phyloP scores from a whole-genome alignment of 2,888 invertebrate genomes.

The Linyphia triangularis region DNA sequence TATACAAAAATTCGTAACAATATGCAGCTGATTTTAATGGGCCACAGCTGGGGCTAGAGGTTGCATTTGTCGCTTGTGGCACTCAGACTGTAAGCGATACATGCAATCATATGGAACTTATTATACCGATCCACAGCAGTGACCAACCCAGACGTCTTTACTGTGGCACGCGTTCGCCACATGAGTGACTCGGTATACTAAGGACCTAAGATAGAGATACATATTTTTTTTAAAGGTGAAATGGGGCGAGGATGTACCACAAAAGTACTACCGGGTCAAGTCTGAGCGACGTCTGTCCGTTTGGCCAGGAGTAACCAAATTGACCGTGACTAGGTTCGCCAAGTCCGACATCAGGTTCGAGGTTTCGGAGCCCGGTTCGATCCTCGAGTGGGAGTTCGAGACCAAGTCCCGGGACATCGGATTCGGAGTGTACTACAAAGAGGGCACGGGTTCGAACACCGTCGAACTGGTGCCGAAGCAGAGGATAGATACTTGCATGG shows the following conservation, averaged over 20 bases:
- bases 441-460: not conserved
- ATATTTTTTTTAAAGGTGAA: not conserved
- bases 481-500: conserved; percentile 32
- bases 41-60: too few relatives aligned
- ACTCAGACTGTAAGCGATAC: too few relatives aligned
- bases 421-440: conserved; percentile 18
- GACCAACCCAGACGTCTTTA: not conserved
- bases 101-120: too few relatives aligned
- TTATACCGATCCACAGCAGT: not conserved
- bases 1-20: too few relatives aligned
- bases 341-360: conserved; percentile 17
- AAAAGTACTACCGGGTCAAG: conserved; percentile 1
- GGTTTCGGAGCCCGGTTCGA: conserved; percentile 26
- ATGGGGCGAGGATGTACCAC: not conserved
- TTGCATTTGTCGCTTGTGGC: too few relatives aligned
- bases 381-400: conserved; percentile 59
- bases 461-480: conserved; percentile 40
- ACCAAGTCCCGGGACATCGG: conserved; percentile 36
- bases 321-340: conserved; percentile 4
- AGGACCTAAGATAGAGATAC: too few relatives aligned
- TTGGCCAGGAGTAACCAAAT: not conserved
- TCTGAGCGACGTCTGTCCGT: not conserved
- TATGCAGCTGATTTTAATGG: too few relatives aligned
- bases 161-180: not conserved
- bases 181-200: too few relatives aligned